Conservation (phyloP, 1,140 invertebrate species). For the Solen grandis region DNA sequence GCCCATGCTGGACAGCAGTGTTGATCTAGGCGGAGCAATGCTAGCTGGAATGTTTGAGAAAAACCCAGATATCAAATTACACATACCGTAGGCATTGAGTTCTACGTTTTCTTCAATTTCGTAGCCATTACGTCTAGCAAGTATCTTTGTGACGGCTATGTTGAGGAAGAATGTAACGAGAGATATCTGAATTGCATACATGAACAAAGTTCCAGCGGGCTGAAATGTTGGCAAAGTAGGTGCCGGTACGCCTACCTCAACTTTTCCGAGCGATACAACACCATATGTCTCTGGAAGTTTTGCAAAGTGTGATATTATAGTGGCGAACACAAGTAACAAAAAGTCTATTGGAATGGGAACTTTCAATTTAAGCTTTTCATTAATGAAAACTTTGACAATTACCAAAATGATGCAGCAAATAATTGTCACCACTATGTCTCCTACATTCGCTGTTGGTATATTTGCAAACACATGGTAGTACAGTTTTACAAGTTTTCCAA, state of each 20-base stretch:
- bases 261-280: constrained; percentile 79
- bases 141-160: constrained; percentile 79
- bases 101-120: constrained; percentile 81
- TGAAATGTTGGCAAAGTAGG: constrained; percentile 56
- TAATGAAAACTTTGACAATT: constrained; percentile 88
- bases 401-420: constrained; percentile 87
- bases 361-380: constrained; percentile 86
- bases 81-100: constrained; percentile 81
- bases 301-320: constrained; percentile 49
- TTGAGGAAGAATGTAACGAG: constrained; percentile 75
- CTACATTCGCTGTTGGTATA: constrained; percentile 62
- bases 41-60: constrained; percentile 84
- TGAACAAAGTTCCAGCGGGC: constrained; percentile 40
- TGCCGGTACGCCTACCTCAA: constrained; percentile 78
- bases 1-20: constrained; percentile 78
- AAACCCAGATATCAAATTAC: constrained; percentile 80
- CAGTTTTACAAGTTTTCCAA: constrained; percentile 65
- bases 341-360: constrained; percentile 91
- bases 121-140: constrained; percentile 78
- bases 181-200: constrained; percentile 67
- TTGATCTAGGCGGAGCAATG: constrained; percentile 90
- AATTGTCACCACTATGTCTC: constrained; percentile 85
- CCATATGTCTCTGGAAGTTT: constrained; percentile 72
- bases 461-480: constrained; percentile 68
- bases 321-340: constrained; percentile 39